Percentiles rank a stretch among this genome's conserved stretches.
Conservation (phyloP, 2,888 invertebrate genomes). For the Junonia oenone region DNA sequence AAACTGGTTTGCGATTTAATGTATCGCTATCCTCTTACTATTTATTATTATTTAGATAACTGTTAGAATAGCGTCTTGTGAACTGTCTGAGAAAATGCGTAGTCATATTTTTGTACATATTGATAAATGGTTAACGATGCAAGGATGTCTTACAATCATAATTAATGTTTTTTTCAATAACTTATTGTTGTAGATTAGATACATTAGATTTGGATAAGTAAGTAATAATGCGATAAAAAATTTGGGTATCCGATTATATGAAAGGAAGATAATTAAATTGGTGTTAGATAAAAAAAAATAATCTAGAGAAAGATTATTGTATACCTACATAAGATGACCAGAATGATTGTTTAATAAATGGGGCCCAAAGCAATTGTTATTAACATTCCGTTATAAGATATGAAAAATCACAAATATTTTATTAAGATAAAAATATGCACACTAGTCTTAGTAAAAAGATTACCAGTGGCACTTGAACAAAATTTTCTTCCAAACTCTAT, state of each 20-base stretch:
- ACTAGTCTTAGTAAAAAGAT: not conserved
- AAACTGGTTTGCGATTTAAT: not conserved
- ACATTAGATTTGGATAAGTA: not conserved
- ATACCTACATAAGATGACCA: not conserved
- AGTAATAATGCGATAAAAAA: not conserved
- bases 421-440: not conserved
- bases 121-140: not conserved
- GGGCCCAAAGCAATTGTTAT: conserved; percentile 11
- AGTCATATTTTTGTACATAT: conserved; percentile 9
- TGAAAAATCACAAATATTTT: not conserved
- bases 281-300: not conserved
- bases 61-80: not conserved
- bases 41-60: conserved; percentile 8
- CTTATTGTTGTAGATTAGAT: conserved; percentile 10
- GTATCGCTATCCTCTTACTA: too few species aligned
- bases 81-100: not conserved
- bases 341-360: conserved; percentile 2
- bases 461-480: not conserved
- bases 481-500: too few species aligned
- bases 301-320: not conserved
- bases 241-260: not conserved
- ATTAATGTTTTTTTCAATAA: conserved; percentile 7
- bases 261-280: not conserved
- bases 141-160: not conserved
- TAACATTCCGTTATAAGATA: conserved; percentile 15